Base-by-base conservation (phyloP, 2,797 vertebrate genomes). In the Australoheros facetus region DNA sequence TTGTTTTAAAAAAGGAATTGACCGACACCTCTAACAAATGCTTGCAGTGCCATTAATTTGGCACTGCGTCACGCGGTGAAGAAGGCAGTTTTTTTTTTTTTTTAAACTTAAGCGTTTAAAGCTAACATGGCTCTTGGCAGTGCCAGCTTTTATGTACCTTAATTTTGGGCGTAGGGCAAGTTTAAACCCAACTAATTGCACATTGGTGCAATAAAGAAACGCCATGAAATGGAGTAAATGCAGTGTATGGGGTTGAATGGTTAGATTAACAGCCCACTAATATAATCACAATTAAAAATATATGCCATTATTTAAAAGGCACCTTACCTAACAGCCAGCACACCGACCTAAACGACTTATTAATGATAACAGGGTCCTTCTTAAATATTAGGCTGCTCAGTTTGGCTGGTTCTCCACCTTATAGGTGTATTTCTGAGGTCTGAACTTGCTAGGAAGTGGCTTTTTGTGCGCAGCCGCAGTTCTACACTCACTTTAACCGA, bases 381-480 rank as follows among this genome's bases (percentile, higher is more conserved):
- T 17, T 51, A 32, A 75, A 84, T 87, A 78, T 80, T 75, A 28
- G 70, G 84, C 57, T 32, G 8, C 42, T 45, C 42, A 45, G 4
- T 45, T 12, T 66, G 39, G 9, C 39, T 5, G 0, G 57, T 26
- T 39, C 54, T 62, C 16, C 58, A 66, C 55, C n/a, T 16, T 30
- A 28, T 19, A n/a, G 7, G 13, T 32, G 30, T n/a, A 39, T 78
- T 64, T 48, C 10, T 69, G n/a, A 57, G 32, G 9, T n/a, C 2
- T 8, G 1, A 56, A 70, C 12, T 8, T 39, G 2, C 12, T 42
- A 8, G 8, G 56, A 72, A 42, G 71, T 72, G 3, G 21, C 17
- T 42, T 12, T 39, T 12, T 71, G 4, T 71, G 55, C 59, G 23
- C 14, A 64, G 60, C 62, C 39, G 19, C 62, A 28, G 3, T 23